These are phyloP conservation scores for Agrilus planipennis DNA, from an alignment of 1,140 invertebrate genomes.

Conservation along the genomic window DNA sequence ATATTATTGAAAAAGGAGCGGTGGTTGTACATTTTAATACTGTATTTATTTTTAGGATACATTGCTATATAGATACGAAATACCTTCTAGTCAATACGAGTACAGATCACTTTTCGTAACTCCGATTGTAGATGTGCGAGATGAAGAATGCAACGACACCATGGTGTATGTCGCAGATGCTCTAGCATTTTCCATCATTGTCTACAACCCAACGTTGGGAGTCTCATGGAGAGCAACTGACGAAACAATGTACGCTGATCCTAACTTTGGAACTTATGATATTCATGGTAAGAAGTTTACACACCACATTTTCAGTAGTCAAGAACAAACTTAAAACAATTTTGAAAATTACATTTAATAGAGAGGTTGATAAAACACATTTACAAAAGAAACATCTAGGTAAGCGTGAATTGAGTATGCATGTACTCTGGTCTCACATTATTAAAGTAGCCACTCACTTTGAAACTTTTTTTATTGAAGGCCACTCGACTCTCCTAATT, in stretches of 20 bases:
- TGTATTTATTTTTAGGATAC: slow-evolving; percentile 34
- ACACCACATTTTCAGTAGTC: too few species aligned
- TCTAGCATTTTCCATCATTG: slow-evolving; percentile 49
- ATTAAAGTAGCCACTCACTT: too few species aligned
- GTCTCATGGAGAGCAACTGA: slow-evolving; percentile 55
- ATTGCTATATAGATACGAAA: slow-evolving; percentile 42
- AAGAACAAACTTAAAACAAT: too few species aligned
- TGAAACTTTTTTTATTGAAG: too few species aligned
- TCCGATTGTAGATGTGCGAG: slow-evolving; percentile 47
- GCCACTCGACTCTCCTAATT: too few species aligned
- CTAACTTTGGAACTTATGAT: slow-evolving; percentile 49
- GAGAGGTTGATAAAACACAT: too few species aligned
- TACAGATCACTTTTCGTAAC: slow-evolving; percentile 37
- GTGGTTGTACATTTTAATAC: too few species aligned
- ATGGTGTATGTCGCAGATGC: slow-evolving; percentile 69
- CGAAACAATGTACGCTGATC: slow-evolving; percentile 59
- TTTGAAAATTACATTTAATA: too few species aligned
- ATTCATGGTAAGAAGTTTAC: slow-evolving; percentile 39
- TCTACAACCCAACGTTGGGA: slow-evolving; percentile 48
- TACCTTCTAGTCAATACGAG: slow-evolving; percentile 36
- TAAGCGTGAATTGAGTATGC: too few species aligned
- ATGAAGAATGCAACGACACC: slow-evolving; percentile 49
- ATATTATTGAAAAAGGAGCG: too few species aligned
- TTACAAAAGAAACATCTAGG: too few species aligned
- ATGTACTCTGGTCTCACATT: too few species aligned